These are phyloP conservation scores for Fistularia tabacaria DNA, from an alignment of 2,797 vertebrate species.

Conservation along the genomic window DNA sequence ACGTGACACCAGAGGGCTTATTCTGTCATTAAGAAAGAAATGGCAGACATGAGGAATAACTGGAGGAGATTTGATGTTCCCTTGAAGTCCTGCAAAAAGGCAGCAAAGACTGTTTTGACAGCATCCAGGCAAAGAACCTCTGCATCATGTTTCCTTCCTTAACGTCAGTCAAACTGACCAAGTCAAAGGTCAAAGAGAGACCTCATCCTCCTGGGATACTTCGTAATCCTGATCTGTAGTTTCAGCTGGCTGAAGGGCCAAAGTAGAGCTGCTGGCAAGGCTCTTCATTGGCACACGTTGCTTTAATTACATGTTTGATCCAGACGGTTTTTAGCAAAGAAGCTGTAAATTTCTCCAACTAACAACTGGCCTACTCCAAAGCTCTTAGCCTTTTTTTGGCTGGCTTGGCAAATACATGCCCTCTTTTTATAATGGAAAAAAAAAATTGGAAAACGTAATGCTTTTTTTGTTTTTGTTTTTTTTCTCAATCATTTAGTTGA, in stretches of 20 bases:
- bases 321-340: slow-evolving; percentile 32
- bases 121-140: slow-evolving; percentile 25
- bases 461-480: too few relatives aligned
- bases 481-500: too few relatives aligned
- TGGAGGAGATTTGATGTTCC: slow-evolving; percentile 7
- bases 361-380: slow-evolving; percentile 16
- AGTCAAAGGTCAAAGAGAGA: slow-evolving; percentile 55
- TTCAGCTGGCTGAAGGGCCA: slow-evolving; percentile 60
- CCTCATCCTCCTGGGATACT: slow-evolving; percentile 45
- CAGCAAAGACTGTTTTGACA: slow-evolving; percentile 57
- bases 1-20: slow-evolving; percentile 17
- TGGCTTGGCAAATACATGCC: too few relatives aligned
- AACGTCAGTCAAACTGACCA: slow-evolving; percentile 72
- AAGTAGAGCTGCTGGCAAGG: slow-evolving; percentile 19
- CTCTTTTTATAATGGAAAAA: too few relatives aligned
- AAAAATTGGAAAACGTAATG: too few relatives aligned
- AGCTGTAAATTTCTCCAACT: slow-evolving; percentile 21
- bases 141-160: slow-evolving; percentile 48
- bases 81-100: slow-evolving; percentile 46
- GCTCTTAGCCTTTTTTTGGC: too few relatives aligned
- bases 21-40: slow-evolving; percentile 29
- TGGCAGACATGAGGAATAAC: slow-evolving; percentile 41
- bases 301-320: slow-evolving; percentile 56
- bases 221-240: slow-evolving; percentile 63
- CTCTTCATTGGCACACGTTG: slow-evolving; percentile 43